phyloP scores from a whole-genome alignment of 2,113 vertebrate species.

The Istiophorus platypterus region DNA sequence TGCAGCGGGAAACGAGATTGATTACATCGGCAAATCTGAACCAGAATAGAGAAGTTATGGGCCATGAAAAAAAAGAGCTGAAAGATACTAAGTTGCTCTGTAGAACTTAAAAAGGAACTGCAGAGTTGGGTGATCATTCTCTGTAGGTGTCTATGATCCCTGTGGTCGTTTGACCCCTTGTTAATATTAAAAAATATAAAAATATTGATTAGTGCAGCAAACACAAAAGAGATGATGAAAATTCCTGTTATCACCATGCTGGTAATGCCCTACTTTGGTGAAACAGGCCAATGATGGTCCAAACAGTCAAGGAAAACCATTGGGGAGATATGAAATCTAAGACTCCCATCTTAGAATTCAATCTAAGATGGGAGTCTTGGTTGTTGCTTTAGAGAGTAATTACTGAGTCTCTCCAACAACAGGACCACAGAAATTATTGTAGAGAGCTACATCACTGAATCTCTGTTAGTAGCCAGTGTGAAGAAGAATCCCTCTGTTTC shows the following conservation, averaged over 20 bases:
- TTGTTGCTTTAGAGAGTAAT: constrained; percentile 11
- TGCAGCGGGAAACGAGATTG: no score
- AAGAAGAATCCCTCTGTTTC: neutral
- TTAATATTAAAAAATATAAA: constrained; percentile 10
- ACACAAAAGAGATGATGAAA: neutral
- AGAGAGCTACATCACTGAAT: constrained; percentile 1
- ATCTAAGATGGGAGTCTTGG: no score
- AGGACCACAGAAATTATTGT: neutral
- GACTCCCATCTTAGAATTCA: constrained; percentile 17
- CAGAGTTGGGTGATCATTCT: neutral
- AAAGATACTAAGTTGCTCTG: neutral
- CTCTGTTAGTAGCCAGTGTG: neutral
- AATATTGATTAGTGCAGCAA: constrained; percentile 8
- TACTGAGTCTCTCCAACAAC: neutral
- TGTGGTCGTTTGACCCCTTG: neutral
- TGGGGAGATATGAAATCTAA: no score
- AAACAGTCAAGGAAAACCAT: constrained; percentile 32
- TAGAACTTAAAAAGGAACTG: neutral
- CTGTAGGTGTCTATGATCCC: neutral
- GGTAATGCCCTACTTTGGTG: constrained; percentile 1
- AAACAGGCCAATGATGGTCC: constrained; percentile 33
- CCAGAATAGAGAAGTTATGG: no score
- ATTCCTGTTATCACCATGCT: constrained; percentile 35
- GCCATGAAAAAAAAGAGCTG: no score
- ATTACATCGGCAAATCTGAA: no score